Conservation (phyloP, 2,797 vertebrate genomes). For the Lagorchestes hirsutus region DNA sequence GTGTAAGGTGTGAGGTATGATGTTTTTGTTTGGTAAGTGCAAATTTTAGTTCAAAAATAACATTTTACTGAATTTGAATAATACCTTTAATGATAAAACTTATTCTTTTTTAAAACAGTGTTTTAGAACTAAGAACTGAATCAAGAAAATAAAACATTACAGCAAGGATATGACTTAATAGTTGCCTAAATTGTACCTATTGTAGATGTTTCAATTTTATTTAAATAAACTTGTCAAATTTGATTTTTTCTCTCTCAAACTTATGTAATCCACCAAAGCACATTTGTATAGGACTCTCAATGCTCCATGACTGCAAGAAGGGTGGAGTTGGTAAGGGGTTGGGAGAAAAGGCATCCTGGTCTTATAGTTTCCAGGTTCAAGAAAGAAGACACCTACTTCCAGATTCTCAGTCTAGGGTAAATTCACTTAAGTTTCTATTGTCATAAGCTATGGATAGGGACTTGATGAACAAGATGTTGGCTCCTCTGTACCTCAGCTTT, state of each 20-base stretch:
- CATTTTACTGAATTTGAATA: slow-evolving; percentile 11
- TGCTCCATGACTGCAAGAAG: neutral
- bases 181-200: neutral
- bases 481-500: neutral
- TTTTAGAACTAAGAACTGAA: neutral
- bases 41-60: neutral
- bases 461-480: neutral
- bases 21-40: neutral
- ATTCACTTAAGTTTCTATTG: neutral
- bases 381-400: neutral
- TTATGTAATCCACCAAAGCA: neutral
- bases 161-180: neutral
- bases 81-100: slow-evolving; percentile 3
- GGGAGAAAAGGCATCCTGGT: neutral
- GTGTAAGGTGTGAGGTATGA: neutral
- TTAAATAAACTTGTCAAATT: neutral
- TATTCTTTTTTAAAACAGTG: slow-evolving; percentile 22
- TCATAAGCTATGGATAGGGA: neutral
- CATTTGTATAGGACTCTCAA: neutral
- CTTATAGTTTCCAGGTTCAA: neutral
- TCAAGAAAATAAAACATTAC: neutral
- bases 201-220: neutral
- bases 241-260: neutral
- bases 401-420: neutral
- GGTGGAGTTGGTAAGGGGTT: neutral